phyloP scores from a whole-genome alignment of 2,113 vertebrate genomes.

The Origma solitaria region DNA sequence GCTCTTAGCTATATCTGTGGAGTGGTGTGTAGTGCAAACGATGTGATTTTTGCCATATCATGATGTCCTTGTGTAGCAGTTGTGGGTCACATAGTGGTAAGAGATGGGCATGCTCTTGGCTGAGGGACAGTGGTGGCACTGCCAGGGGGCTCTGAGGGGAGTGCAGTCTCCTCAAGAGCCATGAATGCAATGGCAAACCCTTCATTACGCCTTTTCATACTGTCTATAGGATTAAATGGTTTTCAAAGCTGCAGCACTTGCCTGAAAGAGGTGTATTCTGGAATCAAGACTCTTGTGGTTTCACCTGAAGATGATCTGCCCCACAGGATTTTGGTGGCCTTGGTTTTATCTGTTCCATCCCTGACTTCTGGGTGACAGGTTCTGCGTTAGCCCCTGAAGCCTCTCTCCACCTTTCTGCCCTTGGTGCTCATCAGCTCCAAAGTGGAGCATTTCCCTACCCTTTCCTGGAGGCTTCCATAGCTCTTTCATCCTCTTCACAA shows the following conservation, averaged over 20 bases:
- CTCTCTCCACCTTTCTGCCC: not conserved
- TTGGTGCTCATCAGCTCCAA: not conserved
- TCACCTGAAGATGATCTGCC: not conserved
- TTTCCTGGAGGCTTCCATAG: not conserved
- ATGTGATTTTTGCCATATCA: not conserved
- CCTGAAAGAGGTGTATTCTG: not conserved
- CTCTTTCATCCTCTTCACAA: not conserved
- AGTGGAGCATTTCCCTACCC: not conserved
- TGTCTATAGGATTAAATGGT: not conserved
- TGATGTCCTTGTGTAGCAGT: not conserved
- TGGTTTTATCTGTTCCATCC: not conserved
- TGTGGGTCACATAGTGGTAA: accelerated
- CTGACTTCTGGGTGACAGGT: not conserved
- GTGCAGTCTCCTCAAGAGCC: not conserved
- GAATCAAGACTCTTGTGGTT: not conserved
- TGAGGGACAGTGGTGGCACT: not conserved
- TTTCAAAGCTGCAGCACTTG: not conserved
- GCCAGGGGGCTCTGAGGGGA: accelerated
- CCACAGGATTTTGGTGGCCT: not conserved
- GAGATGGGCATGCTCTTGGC: not conserved
- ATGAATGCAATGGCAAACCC: not conserved
- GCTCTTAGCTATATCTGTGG: not conserved
- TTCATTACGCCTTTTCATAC: not conserved
- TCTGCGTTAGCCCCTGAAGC: accelerated
- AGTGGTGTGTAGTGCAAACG: not conserved